Evolutionary conservation across 2,888 invertebrate genomes (phyloP), one percentile per base, ranked within the genome.

Genomic region (Dynastes grantii): DNA sequence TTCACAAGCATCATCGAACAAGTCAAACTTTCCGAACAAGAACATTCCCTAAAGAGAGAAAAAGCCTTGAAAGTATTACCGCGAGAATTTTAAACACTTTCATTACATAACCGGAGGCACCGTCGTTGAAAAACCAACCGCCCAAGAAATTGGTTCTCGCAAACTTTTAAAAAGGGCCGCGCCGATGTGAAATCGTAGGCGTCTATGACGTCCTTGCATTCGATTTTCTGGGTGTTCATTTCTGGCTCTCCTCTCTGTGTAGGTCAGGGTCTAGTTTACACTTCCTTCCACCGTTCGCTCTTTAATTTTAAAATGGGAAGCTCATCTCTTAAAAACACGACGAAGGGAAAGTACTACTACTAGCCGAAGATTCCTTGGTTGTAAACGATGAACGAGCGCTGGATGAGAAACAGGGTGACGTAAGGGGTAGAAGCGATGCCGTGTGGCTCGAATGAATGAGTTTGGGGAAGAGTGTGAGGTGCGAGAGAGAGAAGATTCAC

Each of bases 261-360:
- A 87, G 88, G 88, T 88, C 88, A 88, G 85, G 88, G 87, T 87
- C 87, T 87, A 86, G 86, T 87, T 87, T 87, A 86, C 87, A 88
- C 87, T 87, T 85, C 85, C 85, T 84, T 83, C 83, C 83, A 82
- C 73, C 58, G 73, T 73, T 73, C 73, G 73, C 73, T 73, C 86
- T 87, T 87, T 87, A 87, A 88, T 87, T 88, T 88, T 87, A 87
- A 87, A 87, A 87, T 86, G 87, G 86, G 86, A 87, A 87, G 87
- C 87, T 87, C 88, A 87, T 88, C 87, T 87, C 85, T 86, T 86
- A 86, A 87, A 87, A 87, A 87, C 87, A 86, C 86, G 73, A 58
- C 77, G 84, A 83, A 84, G 83, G 84, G 83, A 84, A 83, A 68
- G 84, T 73, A 73, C 73, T 73, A 73, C 40, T 73, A 73, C 32